phyloP scores from a whole-genome alignment of 1,140 invertebrate species.

The Whitmania pigra region DNA sequence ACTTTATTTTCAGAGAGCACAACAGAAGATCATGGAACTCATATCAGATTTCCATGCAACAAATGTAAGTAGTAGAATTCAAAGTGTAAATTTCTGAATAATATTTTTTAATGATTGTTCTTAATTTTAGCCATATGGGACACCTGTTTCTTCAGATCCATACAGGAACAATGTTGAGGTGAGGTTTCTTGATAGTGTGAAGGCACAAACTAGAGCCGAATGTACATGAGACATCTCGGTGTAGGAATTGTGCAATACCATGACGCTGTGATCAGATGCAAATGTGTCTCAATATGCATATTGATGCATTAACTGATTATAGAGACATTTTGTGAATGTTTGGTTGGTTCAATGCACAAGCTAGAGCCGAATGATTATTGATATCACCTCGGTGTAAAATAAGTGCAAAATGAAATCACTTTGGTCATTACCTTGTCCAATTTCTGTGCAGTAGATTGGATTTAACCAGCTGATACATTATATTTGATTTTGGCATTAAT shows the following conservation, averaged over 20 bases:
- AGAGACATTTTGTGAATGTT: too few relatives aligned
- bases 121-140: not conserved
- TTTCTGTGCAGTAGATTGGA: too few relatives aligned
- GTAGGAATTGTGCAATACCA: conserved; percentile 18
- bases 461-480: too few relatives aligned
- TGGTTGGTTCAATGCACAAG: too few relatives aligned
- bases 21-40: conserved; percentile 82
- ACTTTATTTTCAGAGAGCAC: conserved; percentile 55
- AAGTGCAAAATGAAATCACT: too few relatives aligned
- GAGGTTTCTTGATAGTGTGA: not conserved
- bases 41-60: conserved; percentile 44
- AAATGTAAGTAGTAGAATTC: not conserved
- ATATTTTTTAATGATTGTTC: too few relatives aligned
- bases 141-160: conserved; percentile 1
- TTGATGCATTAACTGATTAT: too few relatives aligned
- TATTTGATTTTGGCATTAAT: not conserved
- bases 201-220: conserved; percentile 18
- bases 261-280: not conserved
- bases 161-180: not conserved
- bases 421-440: too few relatives aligned
- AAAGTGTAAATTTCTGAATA: too few relatives aligned
- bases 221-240: conserved; percentile 9
- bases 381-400: too few relatives aligned
- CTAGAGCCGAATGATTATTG: too few relatives aligned
- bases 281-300: too few relatives aligned